Percentiles rank a stretch among this genome's conserved stretches.
Conservation (phyloP, 2,113 vertebrate species). For the Carassius carassius region DNA sequence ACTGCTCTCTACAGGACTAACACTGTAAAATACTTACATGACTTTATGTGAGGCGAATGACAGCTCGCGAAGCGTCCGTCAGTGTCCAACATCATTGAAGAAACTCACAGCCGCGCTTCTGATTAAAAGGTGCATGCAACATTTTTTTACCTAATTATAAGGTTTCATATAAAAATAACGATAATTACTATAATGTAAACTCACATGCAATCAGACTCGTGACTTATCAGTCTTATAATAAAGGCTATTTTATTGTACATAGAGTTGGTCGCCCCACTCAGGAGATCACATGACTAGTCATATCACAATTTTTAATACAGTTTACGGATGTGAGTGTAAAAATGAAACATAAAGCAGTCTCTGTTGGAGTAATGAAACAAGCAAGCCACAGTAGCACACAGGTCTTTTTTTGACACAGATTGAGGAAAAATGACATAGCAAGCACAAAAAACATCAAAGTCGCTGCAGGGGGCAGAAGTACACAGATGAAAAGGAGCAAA, state of each 20-base stretch:
- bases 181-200: not conserved
- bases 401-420: not conserved
- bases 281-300: not conserved
- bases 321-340: not conserved
- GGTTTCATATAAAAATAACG: too few relatives aligned
- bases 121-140: not conserved
- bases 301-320: not conserved
- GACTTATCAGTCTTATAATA: not conserved
- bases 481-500: too few relatives aligned
- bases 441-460: not conserved
- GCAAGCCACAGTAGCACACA: not conserved
- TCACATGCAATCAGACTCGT: not conserved
- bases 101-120: not conserved
- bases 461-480: not conserved
- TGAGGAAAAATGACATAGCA: not conserved
- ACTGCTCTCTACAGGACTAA: conserved; percentile 77
- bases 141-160: not conserved
- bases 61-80: not conserved
- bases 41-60: not conserved
- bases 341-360: not conserved
- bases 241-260: not conserved
- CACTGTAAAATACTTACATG: conserved; percentile 62
- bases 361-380: not conserved
- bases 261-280: not conserved
- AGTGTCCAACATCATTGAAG: not conserved